Evolutionary conservation across 2,888 invertebrate species (phyloP).

Genomic region (Zaprionus lineosus): DNA sequence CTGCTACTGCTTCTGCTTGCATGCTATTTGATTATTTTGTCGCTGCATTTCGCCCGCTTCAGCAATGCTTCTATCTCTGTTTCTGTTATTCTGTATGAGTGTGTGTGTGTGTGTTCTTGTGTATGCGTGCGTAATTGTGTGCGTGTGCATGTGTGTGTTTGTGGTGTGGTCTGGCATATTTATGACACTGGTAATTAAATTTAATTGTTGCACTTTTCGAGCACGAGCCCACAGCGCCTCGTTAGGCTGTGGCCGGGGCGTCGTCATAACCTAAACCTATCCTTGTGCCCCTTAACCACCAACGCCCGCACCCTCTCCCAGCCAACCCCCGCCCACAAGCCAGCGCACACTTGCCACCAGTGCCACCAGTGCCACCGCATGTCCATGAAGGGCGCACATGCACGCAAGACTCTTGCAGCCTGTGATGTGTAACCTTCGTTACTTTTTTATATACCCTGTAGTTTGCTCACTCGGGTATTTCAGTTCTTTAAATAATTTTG

Average conservation of each 20-base stretch:
- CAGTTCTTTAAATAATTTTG: no score
- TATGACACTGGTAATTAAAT: conserved; percentile 78
- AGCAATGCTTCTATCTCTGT: conserved; percentile 3
- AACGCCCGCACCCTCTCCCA: background rate
- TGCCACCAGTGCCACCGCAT: background rate
- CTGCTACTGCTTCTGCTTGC: conserved; percentile 3
- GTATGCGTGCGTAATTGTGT: conserved; percentile 1
- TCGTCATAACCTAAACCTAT: conserved; percentile 36
- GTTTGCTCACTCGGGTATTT: background rate
- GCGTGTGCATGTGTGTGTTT: conserved; percentile 18
- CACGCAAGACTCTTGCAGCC: conserved; percentile 56
- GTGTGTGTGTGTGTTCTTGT: conserved; percentile 1
- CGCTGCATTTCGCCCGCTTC: conserved; percentile 38
- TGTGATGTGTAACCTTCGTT: conserved; percentile 18
- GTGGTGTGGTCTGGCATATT: conserved; percentile 68
- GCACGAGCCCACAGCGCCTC: conserved; percentile 52
- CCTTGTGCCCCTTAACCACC: background rate
- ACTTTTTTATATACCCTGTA: conserved; percentile 22
- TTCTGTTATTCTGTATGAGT: background rate
- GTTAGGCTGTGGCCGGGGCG: conserved; percentile 51
- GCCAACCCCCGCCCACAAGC: background rate
- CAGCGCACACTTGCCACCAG: background rate
- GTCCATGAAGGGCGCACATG: conserved; percentile 31
- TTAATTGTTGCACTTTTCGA: conserved; percentile 75
- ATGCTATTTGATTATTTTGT: conserved; percentile 75